Evolutionary conservation across 2,113 vertebrate species (phyloP), one percentile per base, ranked within the genome.

Genomic region (Egretta garzetta): DNA sequence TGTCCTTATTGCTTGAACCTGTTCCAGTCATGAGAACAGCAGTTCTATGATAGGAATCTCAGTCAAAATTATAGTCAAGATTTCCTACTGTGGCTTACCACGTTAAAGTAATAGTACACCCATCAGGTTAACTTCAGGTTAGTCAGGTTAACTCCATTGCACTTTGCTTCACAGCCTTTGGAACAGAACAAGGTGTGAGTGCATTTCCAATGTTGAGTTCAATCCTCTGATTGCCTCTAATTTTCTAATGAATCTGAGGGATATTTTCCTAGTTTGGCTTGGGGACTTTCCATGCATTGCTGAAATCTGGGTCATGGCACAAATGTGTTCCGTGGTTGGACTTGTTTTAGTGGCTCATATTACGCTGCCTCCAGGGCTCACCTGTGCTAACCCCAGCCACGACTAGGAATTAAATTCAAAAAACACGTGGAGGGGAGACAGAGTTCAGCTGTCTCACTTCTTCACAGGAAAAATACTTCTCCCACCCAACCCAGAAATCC

Each of bases 241-340:
- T 94, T 93, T 96, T 95, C 39, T 80, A 86, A 72, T 64, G 45
- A 94, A 83, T 55, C 30, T 58, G 70, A 95, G 39, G 43, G 89
- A 79, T 92, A 62, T 75, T 93, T 93, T 80, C 9, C 70, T 53
- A 58, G 28, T 58, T 81, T 22, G 18, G 8, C 28, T 11, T 82
- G 86, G 41, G 49, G 41, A 89, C 77, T 93, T 97, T 91, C 66
- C 92, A 79, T n/a, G 20, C 14, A 22, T 32, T 64, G 76, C 81
- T 92, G 88, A 97, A 95, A 96, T 88, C 85, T 94, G 73, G 80
- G 85, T 96, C 80, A 64, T 43, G 58, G 41, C 62, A 86, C 72
- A 93, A 53, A 74, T 63, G 20, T 77, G 33, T 89, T 90, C 66
- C 50, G 53, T 32, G 6, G 22, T 74, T 93, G 85, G 60, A 72